A percentile compares a stretch with the other conserved stretches of the same genome.
These are phyloP conservation scores for Anthonomus grandis DNA, from an alignment of 1,140 invertebrate species.

Conservation along the genomic window DNA sequence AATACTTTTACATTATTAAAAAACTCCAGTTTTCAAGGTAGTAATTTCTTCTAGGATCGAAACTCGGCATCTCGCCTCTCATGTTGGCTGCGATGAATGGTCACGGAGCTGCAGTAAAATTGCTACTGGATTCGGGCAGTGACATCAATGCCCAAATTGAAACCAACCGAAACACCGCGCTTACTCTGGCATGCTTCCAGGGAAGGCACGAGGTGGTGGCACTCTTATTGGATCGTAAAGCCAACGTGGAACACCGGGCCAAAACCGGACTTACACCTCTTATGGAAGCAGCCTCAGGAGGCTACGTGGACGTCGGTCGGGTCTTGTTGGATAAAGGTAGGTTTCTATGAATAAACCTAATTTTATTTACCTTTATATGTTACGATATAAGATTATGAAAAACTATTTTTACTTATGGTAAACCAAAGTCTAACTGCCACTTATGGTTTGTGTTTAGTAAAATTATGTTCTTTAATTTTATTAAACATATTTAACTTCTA, in stretches of 20 bases:
- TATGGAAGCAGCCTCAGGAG: conserved; percentile 99
- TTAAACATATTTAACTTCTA: no score
- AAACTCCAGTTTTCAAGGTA: neutral
- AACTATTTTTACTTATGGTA: no score
- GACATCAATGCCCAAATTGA: conserved; percentile 99
- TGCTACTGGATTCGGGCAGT: conserved; percentile 95
- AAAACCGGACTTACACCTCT: conserved; percentile 98
- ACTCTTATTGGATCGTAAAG: conserved; percentile 91
- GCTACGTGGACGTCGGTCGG: conserved; percentile 96
- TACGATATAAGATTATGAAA: neutral
- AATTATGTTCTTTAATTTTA: no score
- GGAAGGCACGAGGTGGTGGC: conserved; percentile 97
- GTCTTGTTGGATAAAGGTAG: conserved; percentile 86
- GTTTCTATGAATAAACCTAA: neutral
- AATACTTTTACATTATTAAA: neutral
- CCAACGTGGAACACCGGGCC: conserved; percentile 97
- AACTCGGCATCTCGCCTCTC: conserved; percentile 95
- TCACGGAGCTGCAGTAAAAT: conserved; percentile 85
- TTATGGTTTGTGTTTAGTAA: no score
- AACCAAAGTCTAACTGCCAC: no score
- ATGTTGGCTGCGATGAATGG: conserved; percentile 99
- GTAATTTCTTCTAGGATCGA: conserved; percentile 56
- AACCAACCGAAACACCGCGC: conserved; percentile 97
- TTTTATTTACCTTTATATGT: neutral
- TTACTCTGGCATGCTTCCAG: conserved; percentile 99